These are phyloP conservation scores for Columba guinea DNA, from an alignment of 2,797 vertebrate genomes.

Conservation along the genomic window DNA sequence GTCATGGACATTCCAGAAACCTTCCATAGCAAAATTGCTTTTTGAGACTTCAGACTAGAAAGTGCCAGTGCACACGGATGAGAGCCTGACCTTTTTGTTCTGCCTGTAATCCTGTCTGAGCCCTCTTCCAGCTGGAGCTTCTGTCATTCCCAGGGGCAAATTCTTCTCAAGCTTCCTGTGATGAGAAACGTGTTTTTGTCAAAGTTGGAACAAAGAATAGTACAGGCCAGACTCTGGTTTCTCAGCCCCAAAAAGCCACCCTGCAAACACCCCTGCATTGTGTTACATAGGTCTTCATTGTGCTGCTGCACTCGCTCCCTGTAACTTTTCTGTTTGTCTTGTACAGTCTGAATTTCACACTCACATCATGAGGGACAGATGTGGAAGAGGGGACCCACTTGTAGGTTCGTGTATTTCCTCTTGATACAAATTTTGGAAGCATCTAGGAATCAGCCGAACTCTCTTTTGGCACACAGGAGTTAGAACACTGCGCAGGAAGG, in stretches of 20 bases:
- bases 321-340: neutral
- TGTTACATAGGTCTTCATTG: neutral
- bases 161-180: conserved; percentile 56
- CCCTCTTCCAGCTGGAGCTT: conserved; percentile 58
- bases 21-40: conserved; percentile 30
- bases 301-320: neutral
- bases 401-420: neutral
- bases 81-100: conserved; percentile 52
- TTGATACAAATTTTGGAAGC: neutral
- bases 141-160: conserved; percentile 57
- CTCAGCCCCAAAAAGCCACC: neutral
- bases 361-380: neutral
- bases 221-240: neutral
- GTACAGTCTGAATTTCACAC: neutral
- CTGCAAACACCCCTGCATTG: neutral
- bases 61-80: conserved; percentile 13
- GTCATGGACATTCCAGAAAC: neutral
- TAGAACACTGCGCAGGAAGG: neutral
- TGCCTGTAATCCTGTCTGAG: conserved; percentile 50
- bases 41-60: conserved; percentile 10
- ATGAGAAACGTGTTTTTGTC: conserved; percentile 56
- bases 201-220: conserved; percentile 7
- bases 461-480: neutral
- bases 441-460: neutral
- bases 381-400: neutral